Base-by-base conservation (phyloP, 2,888 invertebrate species). In the Stictocephala bisonia region DNA sequence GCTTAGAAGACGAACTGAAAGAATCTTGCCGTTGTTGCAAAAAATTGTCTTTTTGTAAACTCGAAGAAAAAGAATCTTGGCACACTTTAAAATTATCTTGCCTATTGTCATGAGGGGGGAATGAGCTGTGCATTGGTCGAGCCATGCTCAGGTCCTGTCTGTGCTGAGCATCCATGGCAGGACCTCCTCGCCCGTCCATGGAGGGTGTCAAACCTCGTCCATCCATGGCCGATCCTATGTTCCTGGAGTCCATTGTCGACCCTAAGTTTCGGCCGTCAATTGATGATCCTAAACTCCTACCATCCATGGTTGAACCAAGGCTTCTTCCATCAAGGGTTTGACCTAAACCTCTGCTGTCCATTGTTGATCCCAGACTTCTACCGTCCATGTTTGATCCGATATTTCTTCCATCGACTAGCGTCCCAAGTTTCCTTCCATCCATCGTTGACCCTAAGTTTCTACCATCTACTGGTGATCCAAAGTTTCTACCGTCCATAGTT, bases 1-100 rank as follows among this genome's bases (percentile, higher is more conserved):
- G 74, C 13, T 64, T 64, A 41, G 60, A 29, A 73, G 71, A 35
- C 35, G 26, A 35, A 41, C 53, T 53, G 35, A 40, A 53, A 24
- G 35, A 40, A n/a, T 53, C 51, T 18, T 35, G 40, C 1, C 69
- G 53, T n/a, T 69, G 51, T 18, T 35, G 40, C 15, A 44, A 31
- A 20, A 71, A 64, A 58, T 31, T 60, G 31, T 64, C 71, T 29
- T 71, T 71, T 64, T 71, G 71, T 50, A 48, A 22, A 31, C 20
- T 58, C 11, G 70, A 40, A 24, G 53, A 50, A 29, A 71, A 64
- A 15, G 51, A 18, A 66, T 64, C 48, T 44, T 72, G 67, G 40
- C 56, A 71, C 3, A 69, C 67, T 66, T 13, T 74, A 64, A 51
- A 73, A 26, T 56, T 75, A 69, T 35, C 75, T 69, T 58, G 73